Conservation (phyloP, 2,888 invertebrate species). For the Magallana nippona region DNA sequence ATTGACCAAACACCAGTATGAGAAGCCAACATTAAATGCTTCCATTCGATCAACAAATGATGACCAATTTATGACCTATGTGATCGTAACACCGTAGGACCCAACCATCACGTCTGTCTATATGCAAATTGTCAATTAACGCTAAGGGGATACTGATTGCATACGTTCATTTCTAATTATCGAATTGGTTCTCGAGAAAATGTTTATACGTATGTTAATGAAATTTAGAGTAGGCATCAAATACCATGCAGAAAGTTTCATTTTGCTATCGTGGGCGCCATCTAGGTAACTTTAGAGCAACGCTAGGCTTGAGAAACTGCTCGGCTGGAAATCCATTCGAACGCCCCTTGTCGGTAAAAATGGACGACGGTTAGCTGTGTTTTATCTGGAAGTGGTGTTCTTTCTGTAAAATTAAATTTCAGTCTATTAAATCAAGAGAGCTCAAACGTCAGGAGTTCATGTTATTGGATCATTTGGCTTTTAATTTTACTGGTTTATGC, state of each 20-base stretch:
- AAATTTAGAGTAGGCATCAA: neutral
- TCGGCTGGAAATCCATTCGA: neutral
- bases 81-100: neutral
- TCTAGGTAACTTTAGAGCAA: neutral
- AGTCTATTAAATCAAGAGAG: neutral
- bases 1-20: no score
- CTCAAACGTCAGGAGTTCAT: neutral
- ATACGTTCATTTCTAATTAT: slow-evolving; percentile 2
- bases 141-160: slow-evolving; percentile 18
- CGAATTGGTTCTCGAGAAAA: neutral
- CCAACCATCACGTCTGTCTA: neutral
- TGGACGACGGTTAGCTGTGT: neutral
- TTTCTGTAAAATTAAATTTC: neutral
- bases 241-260: neutral
- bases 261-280: slow-evolving; percentile 1
- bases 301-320: neutral
- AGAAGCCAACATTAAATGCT: no score
- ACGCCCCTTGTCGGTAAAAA: neutral
- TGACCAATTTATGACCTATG: neutral
- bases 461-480: neutral
- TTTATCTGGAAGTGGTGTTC: neutral
- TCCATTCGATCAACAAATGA: neutral
- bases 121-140: slow-evolving; percentile 19
- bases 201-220: slow-evolving; percentile 3
- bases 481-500: slow-evolving; percentile 8